phyloP scores from a whole-genome alignment of 1,140 invertebrate genomes.

The Pollicipes pollicipes region DNA sequence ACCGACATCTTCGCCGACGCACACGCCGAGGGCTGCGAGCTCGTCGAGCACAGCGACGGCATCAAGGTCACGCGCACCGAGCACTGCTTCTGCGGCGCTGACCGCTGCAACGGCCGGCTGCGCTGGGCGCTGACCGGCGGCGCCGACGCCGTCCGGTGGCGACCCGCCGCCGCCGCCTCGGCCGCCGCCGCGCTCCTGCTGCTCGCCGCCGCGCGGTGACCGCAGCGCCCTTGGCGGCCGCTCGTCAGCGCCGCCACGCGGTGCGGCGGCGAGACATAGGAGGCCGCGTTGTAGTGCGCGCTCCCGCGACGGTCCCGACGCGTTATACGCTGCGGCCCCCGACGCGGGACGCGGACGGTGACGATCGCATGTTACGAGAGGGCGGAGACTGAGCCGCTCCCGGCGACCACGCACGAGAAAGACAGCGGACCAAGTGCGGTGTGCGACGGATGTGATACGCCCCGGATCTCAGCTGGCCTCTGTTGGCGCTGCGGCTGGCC shows the following conservation, averaged over 20 bases:
- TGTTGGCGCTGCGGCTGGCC: no score
- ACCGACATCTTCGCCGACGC: constrained; percentile 38
- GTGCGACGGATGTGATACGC: neutral
- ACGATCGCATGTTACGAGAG: neutral
- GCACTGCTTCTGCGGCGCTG: constrained; percentile 46
- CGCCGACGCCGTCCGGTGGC: constrained; percentile 6
- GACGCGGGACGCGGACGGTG: neutral
- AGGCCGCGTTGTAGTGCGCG: neutral
- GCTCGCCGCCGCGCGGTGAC: neutral
- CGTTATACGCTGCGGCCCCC: neutral
- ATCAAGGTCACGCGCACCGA: constrained; percentile 29
- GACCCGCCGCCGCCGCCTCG: neutral
- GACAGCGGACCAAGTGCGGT: neutral
- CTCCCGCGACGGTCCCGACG: no score
- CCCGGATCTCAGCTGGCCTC: neutral
- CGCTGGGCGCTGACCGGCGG: constrained; percentile 22
- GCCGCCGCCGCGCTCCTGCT: neutral
- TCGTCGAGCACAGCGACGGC: constrained; percentile 23
- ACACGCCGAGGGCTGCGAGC: constrained; percentile 45
- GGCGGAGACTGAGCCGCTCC: no score
- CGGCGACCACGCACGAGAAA: no score
- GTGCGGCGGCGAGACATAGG: neutral
- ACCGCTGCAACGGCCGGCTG: constrained; percentile 41
- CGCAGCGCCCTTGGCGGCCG: neutral
- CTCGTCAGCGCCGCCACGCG: neutral